phyloP scores from a whole-genome alignment of 2,113 vertebrate genomes.

The Balaenoptera acutorostrata region DNA sequence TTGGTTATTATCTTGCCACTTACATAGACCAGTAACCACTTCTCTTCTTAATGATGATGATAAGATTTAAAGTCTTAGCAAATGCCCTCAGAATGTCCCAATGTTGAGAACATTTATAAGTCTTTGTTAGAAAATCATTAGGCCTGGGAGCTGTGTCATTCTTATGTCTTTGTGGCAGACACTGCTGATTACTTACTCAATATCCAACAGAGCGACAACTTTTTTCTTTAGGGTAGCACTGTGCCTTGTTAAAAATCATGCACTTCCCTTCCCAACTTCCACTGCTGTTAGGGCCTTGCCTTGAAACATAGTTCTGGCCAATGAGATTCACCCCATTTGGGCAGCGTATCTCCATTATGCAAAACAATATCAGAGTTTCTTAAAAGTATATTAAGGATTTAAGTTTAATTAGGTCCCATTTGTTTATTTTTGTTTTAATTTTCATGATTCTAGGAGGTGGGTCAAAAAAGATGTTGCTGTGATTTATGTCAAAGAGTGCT shows the following conservation, averaged over 20 bases:
- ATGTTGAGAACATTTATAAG: not conserved
- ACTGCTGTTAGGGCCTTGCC: not conserved
- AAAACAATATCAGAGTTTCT: not conserved
- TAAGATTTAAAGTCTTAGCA: not conserved
- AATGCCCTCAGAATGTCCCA: not conserved
- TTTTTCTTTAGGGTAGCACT: not conserved
- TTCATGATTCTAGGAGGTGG: too few species aligned
- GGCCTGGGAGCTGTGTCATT: not conserved
- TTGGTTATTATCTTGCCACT: not conserved
- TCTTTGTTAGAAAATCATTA: not conserved
- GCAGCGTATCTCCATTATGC: not conserved
- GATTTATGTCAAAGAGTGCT: too few species aligned
- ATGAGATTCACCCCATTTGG: not conserved
- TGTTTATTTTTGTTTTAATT: too few species aligned
- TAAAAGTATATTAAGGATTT: not conserved
- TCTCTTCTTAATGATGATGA: not conserved
- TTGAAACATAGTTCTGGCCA: not conserved
- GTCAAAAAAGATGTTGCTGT: too few species aligned
- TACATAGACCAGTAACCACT: not conserved
- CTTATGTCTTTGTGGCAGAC: not conserved
- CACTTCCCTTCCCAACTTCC: not conserved
- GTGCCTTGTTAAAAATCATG: not conserved
- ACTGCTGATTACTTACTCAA: not conserved
- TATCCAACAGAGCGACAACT: not conserved
- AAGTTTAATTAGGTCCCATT: too few species aligned